Conservation (phyloP, 1,140 invertebrate genomes). For the Dryas iulia region DNA sequence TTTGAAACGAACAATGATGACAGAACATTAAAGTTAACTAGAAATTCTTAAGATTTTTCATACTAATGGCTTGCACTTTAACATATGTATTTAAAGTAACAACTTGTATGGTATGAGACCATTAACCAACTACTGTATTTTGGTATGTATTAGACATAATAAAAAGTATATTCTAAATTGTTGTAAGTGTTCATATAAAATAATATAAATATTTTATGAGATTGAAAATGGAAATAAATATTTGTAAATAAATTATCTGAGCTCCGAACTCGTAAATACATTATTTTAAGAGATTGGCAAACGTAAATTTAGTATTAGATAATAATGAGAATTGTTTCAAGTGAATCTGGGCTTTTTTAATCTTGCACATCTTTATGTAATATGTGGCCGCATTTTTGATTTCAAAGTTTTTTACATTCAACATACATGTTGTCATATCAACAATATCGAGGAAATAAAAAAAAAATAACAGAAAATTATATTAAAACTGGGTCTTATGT, state of each 20-base stretch:
- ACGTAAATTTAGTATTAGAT: background rate
- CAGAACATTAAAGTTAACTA: too few species aligned
- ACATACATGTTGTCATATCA: conserved; percentile 42
- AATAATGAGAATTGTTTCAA: conserved; percentile 3
- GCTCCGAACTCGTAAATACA: conserved; percentile 46
- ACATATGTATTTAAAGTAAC: background rate
- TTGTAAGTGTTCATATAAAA: conserved; percentile 78
- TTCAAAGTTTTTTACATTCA: conserved; percentile 6
- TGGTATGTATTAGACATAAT: conserved; percentile 58
- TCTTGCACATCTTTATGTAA: conserved; percentile 7
- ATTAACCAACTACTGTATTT: conserved; percentile 22
- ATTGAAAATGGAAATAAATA: conserved; percentile 49
- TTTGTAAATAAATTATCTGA: conserved; percentile 50
- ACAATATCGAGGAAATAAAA: conserved; percentile 21
- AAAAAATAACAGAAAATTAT: conserved; percentile 10
- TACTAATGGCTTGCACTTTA: background rate
- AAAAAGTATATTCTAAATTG: conserved; percentile 77
- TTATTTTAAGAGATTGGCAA: conserved; percentile 40
- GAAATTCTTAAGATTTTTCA: too few species aligned
- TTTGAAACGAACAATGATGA: too few species aligned
- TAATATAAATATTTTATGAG: conserved; percentile 69
- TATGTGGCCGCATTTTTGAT: conserved; percentile 8
- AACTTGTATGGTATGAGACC: background rate
- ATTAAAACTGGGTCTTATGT: conserved; percentile 10
- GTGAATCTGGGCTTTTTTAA: conserved; percentile 25